Evolutionary conservation across 2,888 invertebrate genomes (phyloP).

Genomic region (Melinopterus prodromus): DNA sequence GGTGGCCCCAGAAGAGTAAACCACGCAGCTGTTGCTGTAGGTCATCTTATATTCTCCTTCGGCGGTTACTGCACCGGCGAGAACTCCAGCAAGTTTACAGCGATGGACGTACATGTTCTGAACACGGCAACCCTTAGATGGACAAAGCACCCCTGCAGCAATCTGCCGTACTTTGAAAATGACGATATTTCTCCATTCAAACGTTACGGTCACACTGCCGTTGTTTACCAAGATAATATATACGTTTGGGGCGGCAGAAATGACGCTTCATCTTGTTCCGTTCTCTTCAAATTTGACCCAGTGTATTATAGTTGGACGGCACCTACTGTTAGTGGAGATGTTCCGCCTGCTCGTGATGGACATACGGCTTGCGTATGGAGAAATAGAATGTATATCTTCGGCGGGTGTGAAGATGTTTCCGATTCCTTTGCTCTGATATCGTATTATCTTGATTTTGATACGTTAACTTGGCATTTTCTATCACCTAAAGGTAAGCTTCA

Average conservation of each 20-base stretch:
- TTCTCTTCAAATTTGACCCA: constrained; percentile 83
- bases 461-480: constrained; percentile 75
- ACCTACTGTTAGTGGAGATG: constrained; percentile 70
- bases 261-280: constrained; percentile 82
- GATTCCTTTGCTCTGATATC: constrained; percentile 84
- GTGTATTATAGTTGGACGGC: constrained; percentile 73
- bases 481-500: constrained; percentile 64
- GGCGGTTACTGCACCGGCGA: constrained; percentile 92
- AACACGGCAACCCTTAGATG: constrained; percentile 76
- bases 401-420: constrained; percentile 87
- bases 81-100: constrained; percentile 73
- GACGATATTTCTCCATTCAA: constrained; percentile 75
- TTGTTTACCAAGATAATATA: constrained; percentile 78
- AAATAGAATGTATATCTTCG: constrained; percentile 87
- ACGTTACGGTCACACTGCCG: constrained; percentile 92
- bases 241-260: constrained; percentile 95
- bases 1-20: constrained; percentile 93
- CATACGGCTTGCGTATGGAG: constrained; percentile 87
- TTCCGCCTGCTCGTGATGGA: constrained; percentile 88
- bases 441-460: constrained; percentile 76
- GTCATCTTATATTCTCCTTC: constrained; percentile 85
- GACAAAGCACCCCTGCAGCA: constrained; percentile 65
- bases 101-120: constrained; percentile 88
- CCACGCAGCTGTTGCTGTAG: constrained; percentile 87
- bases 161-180: constrained; percentile 61